Base-by-base conservation (phyloP, 2,113 vertebrate genomes). In the Pyxicephalus adspersus region DNA sequence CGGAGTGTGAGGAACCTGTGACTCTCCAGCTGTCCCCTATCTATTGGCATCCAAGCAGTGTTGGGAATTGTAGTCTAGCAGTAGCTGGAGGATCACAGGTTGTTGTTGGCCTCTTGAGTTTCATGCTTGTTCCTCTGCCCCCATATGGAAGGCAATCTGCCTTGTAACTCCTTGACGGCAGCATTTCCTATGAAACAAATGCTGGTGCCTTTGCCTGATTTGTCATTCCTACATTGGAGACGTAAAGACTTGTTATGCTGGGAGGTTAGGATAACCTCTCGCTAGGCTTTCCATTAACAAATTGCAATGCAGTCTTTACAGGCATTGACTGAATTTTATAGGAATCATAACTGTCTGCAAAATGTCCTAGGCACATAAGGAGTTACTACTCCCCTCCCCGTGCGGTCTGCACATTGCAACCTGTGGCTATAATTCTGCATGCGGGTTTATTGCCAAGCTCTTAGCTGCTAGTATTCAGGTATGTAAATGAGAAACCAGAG, bases 401-500 rank as follows among this genome's bases (percentile, higher is more conserved):
- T 66, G 64, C 76, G 31, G 63, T 52, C 66, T 73, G 52, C 9
- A 54, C 64, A 28, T 67, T 58, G 70, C 61, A 74, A 81, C 80
- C 70, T 75, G 80, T 82, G 50, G 80, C 60, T 75, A 22, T 58
- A n/a, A 82, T 79, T 79, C 51, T 73, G 68, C 61, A 31, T 64
- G 66, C 57, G 45, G 64, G 80, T 82, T 61, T 66, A 82, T 26
- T 75, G 70, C 70, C 71, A 66, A 75, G 80, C 70, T 75, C 71
- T 57, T 75, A 64, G 71, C 61, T 75, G 64, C 70, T 75, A 58
- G 51, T 65, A 82, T 82, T 82, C 71, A 82, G 71, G 70, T 75
- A 82, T 82, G 80, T 82, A 82, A 82, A 82, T 82, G 63, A 82
- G 80, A 38, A 52, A 65, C 61, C 54, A 3, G 70, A 82, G 80